Evolutionary conservation across 2,888 invertebrate species (phyloP).

Genomic region (Cosmopolites sordidus): DNA sequence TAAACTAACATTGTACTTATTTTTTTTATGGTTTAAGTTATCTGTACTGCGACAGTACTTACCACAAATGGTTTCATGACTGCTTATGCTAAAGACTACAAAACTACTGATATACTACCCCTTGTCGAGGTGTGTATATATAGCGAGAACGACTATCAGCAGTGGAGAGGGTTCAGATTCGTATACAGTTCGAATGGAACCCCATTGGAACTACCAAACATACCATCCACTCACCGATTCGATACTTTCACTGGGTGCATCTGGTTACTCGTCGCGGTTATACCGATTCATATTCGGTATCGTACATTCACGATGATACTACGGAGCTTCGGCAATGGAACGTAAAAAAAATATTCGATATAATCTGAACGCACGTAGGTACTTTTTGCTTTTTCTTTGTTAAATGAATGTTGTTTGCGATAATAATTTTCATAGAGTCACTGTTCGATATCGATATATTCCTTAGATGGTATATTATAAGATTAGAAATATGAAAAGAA

Average conservation of each 20-base stretch:
- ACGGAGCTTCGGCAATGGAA: background rate
- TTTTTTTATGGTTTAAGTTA: no score
- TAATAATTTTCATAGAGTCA: no score
- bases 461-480: no score
- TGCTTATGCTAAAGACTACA: slow-evolving; percentile 10
- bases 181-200: slow-evolving; percentile 11
- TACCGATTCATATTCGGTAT: slow-evolving; percentile 9
- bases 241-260: slow-evolving; percentile 25
- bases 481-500: no score
- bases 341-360: no score
- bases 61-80: slow-evolving; percentile 27
- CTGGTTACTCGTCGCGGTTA: slow-evolving; percentile 8
- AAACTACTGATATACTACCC: slow-evolving; percentile 26
- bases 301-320: slow-evolving; percentile 20
- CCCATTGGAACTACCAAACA: slow-evolving; percentile 8
- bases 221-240: slow-evolving; percentile 20
- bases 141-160: slow-evolving; percentile 11
- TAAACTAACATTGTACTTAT: no score
- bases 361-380: no score
- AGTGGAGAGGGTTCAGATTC: slow-evolving; percentile 21
- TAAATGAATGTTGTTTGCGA: no score
- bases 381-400: no score
- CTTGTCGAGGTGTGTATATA: slow-evolving; percentile 27
- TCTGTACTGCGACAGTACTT: no score
- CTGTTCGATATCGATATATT: no score